Evolutionary conservation across 2,797 vertebrate species (phyloP).

Genomic region (Poecilia wingei): DNA sequence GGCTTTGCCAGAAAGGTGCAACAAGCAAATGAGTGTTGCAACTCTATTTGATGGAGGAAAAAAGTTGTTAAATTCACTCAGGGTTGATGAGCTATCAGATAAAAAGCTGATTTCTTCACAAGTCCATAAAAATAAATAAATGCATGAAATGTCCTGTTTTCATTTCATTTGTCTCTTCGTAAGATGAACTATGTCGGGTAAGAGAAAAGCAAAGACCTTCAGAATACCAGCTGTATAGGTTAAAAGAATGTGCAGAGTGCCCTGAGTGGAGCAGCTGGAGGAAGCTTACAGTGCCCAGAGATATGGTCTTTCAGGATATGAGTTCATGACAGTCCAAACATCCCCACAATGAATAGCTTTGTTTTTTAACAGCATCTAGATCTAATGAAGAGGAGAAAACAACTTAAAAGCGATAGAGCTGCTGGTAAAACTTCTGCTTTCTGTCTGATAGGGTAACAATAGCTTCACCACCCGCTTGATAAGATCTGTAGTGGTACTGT

Average conservation of each 20-base stretch:
- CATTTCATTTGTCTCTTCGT: background rate
- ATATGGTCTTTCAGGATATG: conserved; percentile 1
- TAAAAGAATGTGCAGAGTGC: background rate
- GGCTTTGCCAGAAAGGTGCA: background rate
- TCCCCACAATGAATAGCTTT: background rate
- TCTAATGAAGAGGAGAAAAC: background rate
- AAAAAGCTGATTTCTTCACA: background rate
- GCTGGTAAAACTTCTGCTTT: conserved; percentile 1
- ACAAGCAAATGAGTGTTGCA: background rate
- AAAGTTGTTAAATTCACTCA: background rate
- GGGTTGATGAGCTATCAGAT: background rate
- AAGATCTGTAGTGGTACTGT: background rate
- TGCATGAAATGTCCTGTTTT: background rate
- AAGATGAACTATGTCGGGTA: background rate
- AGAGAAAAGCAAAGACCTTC: background rate
- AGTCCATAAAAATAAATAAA: background rate
- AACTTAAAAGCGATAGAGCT: background rate
- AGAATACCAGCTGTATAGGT: background rate
- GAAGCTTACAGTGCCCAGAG: background rate
- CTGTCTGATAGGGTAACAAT: background rate
- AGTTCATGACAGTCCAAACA: conserved; percentile 1
- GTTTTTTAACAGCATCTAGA: background rate
- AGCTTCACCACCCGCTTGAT: background rate
- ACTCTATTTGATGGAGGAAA: background rate
- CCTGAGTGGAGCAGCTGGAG: background rate